Evolutionary conservation across 2,797 vertebrate species (phyloP).

Genomic region (Phrynocephalus forsythii): DNA sequence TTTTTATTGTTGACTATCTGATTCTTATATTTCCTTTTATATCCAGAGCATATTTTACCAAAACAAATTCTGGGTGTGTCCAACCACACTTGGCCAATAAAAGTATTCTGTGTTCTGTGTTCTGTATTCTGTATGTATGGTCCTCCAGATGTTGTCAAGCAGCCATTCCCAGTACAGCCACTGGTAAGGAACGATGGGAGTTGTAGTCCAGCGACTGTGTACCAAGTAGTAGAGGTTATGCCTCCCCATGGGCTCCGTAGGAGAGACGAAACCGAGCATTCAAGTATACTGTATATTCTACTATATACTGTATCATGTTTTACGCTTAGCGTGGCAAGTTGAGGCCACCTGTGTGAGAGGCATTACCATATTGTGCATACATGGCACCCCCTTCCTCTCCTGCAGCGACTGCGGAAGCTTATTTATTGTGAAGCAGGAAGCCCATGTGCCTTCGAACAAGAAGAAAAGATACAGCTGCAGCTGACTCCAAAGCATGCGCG

Average conservation of each 20-base stretch:
- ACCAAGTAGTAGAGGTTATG: not conserved
- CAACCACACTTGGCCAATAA: no score
- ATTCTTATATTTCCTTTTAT: no score
- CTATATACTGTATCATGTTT: not conserved
- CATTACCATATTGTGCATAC: not conserved
- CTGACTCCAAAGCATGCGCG: not conserved
- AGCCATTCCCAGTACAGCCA: not conserved
- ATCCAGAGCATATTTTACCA: no score
- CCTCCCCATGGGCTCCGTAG: not conserved
- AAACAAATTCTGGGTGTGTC: no score
- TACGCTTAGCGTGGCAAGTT: not conserved
- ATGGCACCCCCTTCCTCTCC: not conserved
- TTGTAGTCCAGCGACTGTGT: not conserved
- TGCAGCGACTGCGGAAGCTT: not conserved
- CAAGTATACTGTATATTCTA: not conserved
- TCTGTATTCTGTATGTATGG: not conserved
- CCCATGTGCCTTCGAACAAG: not conserved
- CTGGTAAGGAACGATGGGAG: not conserved
- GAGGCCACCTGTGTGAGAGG: not conserved
- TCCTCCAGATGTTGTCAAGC: not conserved
- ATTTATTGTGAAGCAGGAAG: slow-evolving; percentile 1
- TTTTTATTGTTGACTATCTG: no score
- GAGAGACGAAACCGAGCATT: not conserved
- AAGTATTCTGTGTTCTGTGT: no score
- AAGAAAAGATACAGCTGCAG: not conserved